Base-by-base conservation (phyloP, 2,797 vertebrate species). In the Mustela erminea region DNA sequence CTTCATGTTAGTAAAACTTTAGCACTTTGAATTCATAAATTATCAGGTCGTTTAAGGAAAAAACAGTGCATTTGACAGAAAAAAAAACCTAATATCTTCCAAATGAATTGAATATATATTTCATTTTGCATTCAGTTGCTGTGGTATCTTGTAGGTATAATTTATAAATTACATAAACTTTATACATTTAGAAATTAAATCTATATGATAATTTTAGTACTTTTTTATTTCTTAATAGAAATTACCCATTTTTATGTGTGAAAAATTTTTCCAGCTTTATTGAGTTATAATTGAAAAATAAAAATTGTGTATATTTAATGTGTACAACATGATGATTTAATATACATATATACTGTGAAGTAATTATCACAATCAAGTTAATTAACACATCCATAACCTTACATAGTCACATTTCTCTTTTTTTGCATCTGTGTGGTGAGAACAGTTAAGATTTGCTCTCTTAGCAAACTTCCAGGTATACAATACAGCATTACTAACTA, bases 211-310 rank as follows among this genome's bases (percentile, higher is more conserved):
- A 66, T 96, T 93, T 97, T 54, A 96, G 12, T 56, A 72, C 23
- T 86, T 95, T 86, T 95, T n/a, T 94, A 83, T 95, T 78, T 96
- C 62, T 92, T 89, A 85, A 81, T n/a, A 80, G 95, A 95, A 91
- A 88, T 11, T 41, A 81, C 6, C 41, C 17, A 68, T 13, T 95
- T 97, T 96, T 75, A 78, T 70, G 72, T 83, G 46, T 96, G 46
- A 90, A 83, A 92, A 18, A 1, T 0, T 18, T 43, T 90, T 87
- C 32, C 21, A 80, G 43, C 35, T 85, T 93, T 93, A 87, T 12
- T 82, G 62, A 93, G 17, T 90, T 80, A 54, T 17, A 85, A 85
- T 80, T 70, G 41, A 80, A 43, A 77, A 56, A 49, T 93, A 60
- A 84, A 89, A 85, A 80, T 80, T 62, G 25, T 43, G 20, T 68